Percentiles rank a stretch among this genome's conserved stretches.
These are phyloP conservation scores for Polylopha cassiicola DNA, from an alignment of 2,888 invertebrate genomes.

Conservation along the genomic window DNA sequence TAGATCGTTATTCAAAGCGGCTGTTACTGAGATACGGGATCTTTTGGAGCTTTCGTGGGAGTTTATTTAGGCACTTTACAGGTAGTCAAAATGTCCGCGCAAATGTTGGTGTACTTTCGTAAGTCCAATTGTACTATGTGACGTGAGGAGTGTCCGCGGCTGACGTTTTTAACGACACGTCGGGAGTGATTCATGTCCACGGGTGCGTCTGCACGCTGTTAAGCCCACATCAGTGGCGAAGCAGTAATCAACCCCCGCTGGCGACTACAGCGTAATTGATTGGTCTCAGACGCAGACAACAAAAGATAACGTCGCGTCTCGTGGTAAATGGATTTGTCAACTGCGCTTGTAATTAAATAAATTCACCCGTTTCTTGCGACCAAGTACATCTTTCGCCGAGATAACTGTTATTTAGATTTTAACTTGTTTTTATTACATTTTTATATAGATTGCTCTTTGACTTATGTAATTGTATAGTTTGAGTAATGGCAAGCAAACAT, in stretches of 20 bases:
- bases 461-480: no score
- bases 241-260: conserved; percentile 60
- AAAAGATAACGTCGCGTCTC: conserved; percentile 62
- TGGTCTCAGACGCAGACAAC: conserved; percentile 68
- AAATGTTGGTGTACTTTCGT: conserved; percentile 3
- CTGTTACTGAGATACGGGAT: conserved; percentile 67
- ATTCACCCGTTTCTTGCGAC: conserved; percentile 52
- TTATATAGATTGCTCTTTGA: no score
- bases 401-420: conserved; percentile 43
- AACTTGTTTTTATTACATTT: no score
- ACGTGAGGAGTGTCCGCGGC: background rate
- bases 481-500: conserved; percentile 4
- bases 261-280: conserved; percentile 63
- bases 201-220: conserved; percentile 38
- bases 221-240: conserved; percentile 40
- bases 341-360: conserved; percentile 69
- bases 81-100: conserved; percentile 33
- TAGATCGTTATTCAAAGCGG: conserved; percentile 70
- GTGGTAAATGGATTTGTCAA: conserved; percentile 72
- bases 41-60: conserved; percentile 61
- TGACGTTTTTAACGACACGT: background rate
- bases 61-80: conserved; percentile 65
- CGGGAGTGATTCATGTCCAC: conserved; percentile 24
- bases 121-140: conserved; percentile 10
- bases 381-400: conserved; percentile 29